Conservation (phyloP, 2,113 vertebrate genomes). For the Apaloderma vittatum region DNA sequence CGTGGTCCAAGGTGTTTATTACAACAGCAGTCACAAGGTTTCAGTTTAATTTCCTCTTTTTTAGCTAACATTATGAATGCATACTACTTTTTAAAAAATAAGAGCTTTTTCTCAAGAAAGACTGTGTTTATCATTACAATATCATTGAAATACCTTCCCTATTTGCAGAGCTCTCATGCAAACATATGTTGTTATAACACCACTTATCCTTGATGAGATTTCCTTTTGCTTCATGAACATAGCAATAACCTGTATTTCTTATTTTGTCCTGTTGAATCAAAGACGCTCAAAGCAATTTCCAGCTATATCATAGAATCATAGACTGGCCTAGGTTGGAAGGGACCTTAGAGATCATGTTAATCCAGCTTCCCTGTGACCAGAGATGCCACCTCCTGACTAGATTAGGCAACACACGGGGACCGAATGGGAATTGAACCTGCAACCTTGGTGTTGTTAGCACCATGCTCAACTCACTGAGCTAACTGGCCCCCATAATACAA, state of each 20-base stretch:
- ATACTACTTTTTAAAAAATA: neutral
- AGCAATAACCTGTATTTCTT: neutral
- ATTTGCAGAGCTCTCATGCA: neutral
- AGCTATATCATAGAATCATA: too few species aligned
- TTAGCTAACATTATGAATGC: neutral
- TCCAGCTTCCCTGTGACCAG: too few species aligned
- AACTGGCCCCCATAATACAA: too few species aligned
- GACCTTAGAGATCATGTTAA: too few species aligned
- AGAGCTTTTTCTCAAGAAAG: neutral
- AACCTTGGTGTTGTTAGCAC: too few species aligned
- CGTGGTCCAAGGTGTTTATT: neutral
- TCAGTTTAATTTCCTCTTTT: neutral
- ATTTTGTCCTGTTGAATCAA: neutral
- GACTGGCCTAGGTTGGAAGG: too few species aligned
- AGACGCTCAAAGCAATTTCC: neutral
- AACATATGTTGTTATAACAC: neutral
- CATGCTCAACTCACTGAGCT: too few species aligned
- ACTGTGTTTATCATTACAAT: neutral
- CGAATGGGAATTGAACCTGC: too few species aligned
- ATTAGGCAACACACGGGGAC: too few species aligned
- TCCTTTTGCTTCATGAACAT: neutral
- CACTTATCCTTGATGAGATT: neutral
- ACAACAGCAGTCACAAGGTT: neutral
- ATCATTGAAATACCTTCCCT: neutral
- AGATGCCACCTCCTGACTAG: too few species aligned